Base-by-base conservation (phyloP, 1,140 invertebrate genomes). In the Carcinoscorpius rotundicauda region DNA sequence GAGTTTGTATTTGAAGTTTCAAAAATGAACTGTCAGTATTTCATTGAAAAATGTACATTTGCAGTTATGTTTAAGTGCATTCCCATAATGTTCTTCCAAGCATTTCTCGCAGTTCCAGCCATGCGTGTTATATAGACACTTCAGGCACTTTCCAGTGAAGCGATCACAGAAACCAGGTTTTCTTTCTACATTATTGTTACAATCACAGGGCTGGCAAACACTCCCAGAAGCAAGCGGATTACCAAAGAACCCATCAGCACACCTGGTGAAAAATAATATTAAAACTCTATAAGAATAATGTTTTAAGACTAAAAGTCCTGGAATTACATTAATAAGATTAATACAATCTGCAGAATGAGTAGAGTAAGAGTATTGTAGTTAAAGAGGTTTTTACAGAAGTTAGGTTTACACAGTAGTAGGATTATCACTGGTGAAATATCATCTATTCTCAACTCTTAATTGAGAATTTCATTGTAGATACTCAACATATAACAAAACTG, bases 161-260 rank as follows among this genome's bases (percentile, higher is more conserved):
- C 68, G 63, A 69, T 82, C 77, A 71, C 81, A 82, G 64, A 72
- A 78, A 6, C 75, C 78, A n/a, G 74, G 72, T 52, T 74, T 72
- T 9, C 72, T 66, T 68, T 69, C 88, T 82, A 63, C 87, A 86
- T 72, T 86, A 10, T 74, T 78, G 67, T 74, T 85, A 74, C 94
- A 98, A 50, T 84, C 80, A 77, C 94, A 98, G 0, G 82, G 83
- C 67, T 83, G 77, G 73, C 93, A 97, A 4, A 73, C 81, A 52
- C 84, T 84, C 8, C 89, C 91, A 3, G 81, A 72, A 58, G 80
- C 77, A 3, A 81, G 74, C 3, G 93, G 92, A 69, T 90, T 84
- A 3, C 94, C 94, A 77, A 84, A 97, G 78, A 85, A 97, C 3
- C 92, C 92, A 72, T 87, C 82, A 66, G 88, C 87, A 78, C 92